A percentile compares a stretch with the other conserved stretches of the same genome.
Evolutionary conservation across 2,888 invertebrate species (phyloP).

Genomic region (Crocallis elinguaria): DNA sequence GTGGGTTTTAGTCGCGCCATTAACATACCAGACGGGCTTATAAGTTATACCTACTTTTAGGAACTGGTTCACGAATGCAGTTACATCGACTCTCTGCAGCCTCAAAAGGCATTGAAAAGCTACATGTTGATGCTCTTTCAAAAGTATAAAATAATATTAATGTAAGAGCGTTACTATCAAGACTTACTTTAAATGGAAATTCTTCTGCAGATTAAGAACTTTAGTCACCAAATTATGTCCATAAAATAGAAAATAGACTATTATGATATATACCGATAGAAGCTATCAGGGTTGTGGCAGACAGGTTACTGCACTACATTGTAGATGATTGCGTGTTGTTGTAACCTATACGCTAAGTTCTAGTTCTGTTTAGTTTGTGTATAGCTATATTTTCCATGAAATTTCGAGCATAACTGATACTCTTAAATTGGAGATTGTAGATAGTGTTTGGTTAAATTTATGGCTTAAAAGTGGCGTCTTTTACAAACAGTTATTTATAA

Average conservation of each 20-base stretch:
- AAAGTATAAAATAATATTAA: neutral
- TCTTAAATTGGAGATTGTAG: too few relatives aligned
- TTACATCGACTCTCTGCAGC: slow-evolving; percentile 13
- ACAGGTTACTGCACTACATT: too few relatives aligned
- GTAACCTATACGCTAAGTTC: too few relatives aligned
- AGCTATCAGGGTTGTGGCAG: neutral
- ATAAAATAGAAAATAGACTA: too few relatives aligned
- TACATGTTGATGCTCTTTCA: slow-evolving; percentile 12
- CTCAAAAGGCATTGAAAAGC: slow-evolving; percentile 19
- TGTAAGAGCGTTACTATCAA: neutral
- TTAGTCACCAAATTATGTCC: too few relatives aligned
- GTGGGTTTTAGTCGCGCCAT: slow-evolving; percentile 44
- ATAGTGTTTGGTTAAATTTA: too few relatives aligned
- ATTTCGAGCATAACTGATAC: too few relatives aligned
- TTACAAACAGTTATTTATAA: too few relatives aligned
- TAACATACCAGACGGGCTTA: slow-evolving; percentile 41
- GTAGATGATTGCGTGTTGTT: too few relatives aligned
- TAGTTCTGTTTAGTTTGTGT: too few relatives aligned
- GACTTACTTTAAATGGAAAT: neutral
- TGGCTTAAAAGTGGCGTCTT: too few relatives aligned
- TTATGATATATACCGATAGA: neutral
- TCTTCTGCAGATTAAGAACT: neutral
- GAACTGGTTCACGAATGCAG: slow-evolving; percentile 41
- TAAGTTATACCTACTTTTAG: slow-evolving; percentile 34
- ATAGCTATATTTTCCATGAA: too few relatives aligned